Evolutionary conservation across 2,797 vertebrate species (phyloP), one percentile per base, ranked within the genome.

Genomic region (Lithobates sylvaticus): DNA sequence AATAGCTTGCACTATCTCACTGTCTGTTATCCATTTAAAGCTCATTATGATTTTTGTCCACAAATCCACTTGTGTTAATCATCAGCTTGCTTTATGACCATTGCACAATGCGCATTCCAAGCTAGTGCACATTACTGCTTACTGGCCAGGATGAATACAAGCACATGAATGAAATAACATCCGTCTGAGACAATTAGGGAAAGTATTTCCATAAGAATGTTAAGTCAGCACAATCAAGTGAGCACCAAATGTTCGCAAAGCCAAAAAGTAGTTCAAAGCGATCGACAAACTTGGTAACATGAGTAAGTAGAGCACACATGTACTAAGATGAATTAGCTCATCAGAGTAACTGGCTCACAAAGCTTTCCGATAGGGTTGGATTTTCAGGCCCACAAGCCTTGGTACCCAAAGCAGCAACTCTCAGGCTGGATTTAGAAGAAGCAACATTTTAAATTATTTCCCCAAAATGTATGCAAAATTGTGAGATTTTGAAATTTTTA

Each of bases 141-240:
- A 84, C 75, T 67, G 44, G 18, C 27, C 61, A 44, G 87, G 64
- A 74, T 88, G 80, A 42, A 64, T 44, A 83, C 64, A 12, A 0
- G 13, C 34, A 67, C 67, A 42, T 72, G 7, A 54, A 54, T 54
- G 50, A 67, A 87, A 82, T 86, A 29, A 47, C 54, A 67, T 88
- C 88, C 32, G 79, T 79, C 71, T 80, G 44, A 0, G 0, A 76
- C 83, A 13, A 0, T 77, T 77, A 85, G 42, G 6, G 10, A 64
- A 88, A 87, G 44, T 78, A 36, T 88, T 90, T 81, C 85, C 85
- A 34, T 16, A 88, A 90, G 85, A 81, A 83, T 36, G 36, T 73
- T 58, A 71, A 67, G 75, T 83, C 54, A 83, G 80, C 81, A 67
- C 77, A 83, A 64, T 67, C 64, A 47, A 47, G 42, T 61, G 15